Conservation (phyloP, 1,140 invertebrate genomes). For the Drosophila kanapiae region DNA sequence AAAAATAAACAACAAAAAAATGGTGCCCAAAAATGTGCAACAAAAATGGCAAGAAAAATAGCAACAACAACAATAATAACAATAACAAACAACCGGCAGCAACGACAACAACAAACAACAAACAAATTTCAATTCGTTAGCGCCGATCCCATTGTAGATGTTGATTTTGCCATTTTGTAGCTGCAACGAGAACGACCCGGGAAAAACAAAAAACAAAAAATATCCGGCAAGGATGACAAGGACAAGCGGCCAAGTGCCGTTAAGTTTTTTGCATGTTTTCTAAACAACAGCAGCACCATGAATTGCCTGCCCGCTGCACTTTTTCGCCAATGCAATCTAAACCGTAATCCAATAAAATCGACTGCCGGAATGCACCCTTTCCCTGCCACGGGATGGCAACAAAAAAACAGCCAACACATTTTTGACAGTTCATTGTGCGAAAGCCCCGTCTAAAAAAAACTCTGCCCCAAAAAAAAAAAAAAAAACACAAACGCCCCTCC, state of each 20-base stretch:
- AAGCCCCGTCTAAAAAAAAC: constrained; percentile 4
- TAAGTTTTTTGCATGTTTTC: constrained; percentile 79
- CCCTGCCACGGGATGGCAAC: neutral
- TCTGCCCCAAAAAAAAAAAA: neutral
- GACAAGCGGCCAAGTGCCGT: constrained; percentile 62
- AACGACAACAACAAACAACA: constrained; percentile 55
- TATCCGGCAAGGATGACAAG: constrained; percentile 44
- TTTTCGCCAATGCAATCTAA: constrained; percentile 77
- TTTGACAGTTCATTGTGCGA: constrained; percentile 78
- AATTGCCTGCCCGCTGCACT: constrained; percentile 45
- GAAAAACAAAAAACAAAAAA: constrained; percentile 20
- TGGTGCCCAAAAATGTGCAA: constrained; percentile 8
- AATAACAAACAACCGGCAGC: constrained; percentile 25
- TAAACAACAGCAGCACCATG: constrained; percentile 63
- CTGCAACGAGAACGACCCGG: constrained; percentile 33
- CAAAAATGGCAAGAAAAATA: constrained; percentile 25
- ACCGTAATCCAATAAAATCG: constrained; percentile 83
- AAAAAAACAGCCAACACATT: constrained; percentile 54
- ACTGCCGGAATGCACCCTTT: constrained; percentile 65
- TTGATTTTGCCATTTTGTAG: constrained; percentile 23
- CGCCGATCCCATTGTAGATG: constrained; percentile 45
- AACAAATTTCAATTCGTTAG: constrained; percentile 80
- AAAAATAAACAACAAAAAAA: constrained; percentile 39
- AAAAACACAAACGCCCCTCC: neutral
- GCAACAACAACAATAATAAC: constrained; percentile 22